Conservation (phyloP, 2,888 invertebrate species). For the Xestoiulus laeticollis region DNA sequence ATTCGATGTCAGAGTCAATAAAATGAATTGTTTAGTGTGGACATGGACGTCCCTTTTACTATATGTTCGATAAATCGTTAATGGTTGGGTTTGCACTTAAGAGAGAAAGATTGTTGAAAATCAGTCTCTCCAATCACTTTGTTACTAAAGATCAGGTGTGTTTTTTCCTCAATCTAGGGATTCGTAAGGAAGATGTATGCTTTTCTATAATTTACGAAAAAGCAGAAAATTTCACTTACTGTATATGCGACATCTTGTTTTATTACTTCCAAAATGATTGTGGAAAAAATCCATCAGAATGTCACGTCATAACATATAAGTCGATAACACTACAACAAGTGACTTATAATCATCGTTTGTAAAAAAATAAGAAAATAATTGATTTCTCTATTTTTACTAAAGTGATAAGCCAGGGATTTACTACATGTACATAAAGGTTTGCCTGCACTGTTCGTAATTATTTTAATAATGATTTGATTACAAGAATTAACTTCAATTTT, state of each 20-base stretch:
- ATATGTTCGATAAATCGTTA: constrained; percentile 30
- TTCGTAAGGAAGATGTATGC: neutral
- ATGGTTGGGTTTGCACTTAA: neutral
- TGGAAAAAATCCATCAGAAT: neutral
- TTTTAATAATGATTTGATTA: too few relatives aligned
- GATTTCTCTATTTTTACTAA: too few relatives aligned
- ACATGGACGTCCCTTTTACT: neutral
- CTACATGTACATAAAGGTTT: too few relatives aligned
- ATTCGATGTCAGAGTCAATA: constrained; percentile 18
- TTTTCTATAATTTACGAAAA: neutral
- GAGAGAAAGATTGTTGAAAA: neutral
- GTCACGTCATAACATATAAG: too few relatives aligned
- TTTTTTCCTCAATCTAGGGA: neutral
- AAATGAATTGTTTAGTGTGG: constrained; percentile 10
- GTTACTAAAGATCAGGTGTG: neutral
- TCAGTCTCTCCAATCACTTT: neutral
- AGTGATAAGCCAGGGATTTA: too few relatives aligned
- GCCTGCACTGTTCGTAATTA: too few relatives aligned
- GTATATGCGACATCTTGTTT: neutral
- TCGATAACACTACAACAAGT: too few relatives aligned
- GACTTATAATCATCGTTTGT: too few relatives aligned
- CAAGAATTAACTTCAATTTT: too few relatives aligned
- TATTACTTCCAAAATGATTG: neutral
- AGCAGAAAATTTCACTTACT: neutral
- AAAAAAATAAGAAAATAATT: too few relatives aligned